Percentiles rank a stretch among this genome's conserved stretches.
These are phyloP conservation scores for Girardinus metallicus DNA, from an alignment of 2,797 vertebrate species.

Conservation along the genomic window DNA sequence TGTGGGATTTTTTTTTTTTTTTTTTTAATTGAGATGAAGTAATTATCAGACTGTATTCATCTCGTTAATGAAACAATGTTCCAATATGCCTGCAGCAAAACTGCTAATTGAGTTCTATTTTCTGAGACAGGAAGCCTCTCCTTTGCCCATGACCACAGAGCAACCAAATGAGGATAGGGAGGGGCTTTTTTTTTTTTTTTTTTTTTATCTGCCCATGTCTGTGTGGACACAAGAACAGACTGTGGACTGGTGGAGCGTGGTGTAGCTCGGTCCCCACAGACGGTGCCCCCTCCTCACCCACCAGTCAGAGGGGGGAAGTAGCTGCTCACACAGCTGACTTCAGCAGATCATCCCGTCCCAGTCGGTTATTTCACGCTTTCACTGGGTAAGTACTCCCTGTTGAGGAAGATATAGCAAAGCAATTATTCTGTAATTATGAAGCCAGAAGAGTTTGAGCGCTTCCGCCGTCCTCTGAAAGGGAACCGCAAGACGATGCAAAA, in stretches of 20 bases:
- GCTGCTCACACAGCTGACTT: conserved; percentile 57
- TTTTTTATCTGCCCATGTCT: conserved; percentile 46
- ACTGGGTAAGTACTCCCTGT: conserved; percentile 68
- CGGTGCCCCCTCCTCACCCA: conserved; percentile 9
- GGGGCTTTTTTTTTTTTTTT: conserved; percentile 44
- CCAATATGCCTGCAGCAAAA: conserved; percentile 80
- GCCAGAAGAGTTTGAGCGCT: conserved; percentile 48
- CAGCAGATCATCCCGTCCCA: conserved; percentile 67
- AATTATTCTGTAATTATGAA: conserved; percentile 73
- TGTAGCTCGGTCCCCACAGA: conserved; percentile 42
- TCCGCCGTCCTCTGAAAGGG: conserved; percentile 24
- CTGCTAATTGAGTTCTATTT: conserved; percentile 83
- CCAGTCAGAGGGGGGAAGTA: conserved; percentile 41
- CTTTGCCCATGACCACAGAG: conserved; percentile 69
- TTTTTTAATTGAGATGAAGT: conserved; percentile 78
- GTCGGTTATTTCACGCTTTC: conserved; percentile 70
- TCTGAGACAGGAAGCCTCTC: conserved; percentile 71
- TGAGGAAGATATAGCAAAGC: conserved; percentile 65
- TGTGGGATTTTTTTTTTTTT: conserved; percentile 56
- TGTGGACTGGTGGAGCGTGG: conserved; percentile 63
- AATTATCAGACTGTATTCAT: conserved; percentile 84
- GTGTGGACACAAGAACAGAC: conserved; percentile 62
- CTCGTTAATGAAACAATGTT: conserved; percentile 82
- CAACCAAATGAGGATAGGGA: conserved; percentile 59
- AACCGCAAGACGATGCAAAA: conserved; percentile 13